phyloP scores from a whole-genome alignment of 2,888 invertebrate species.

The Xanthostigma xanthostigma region DNA sequence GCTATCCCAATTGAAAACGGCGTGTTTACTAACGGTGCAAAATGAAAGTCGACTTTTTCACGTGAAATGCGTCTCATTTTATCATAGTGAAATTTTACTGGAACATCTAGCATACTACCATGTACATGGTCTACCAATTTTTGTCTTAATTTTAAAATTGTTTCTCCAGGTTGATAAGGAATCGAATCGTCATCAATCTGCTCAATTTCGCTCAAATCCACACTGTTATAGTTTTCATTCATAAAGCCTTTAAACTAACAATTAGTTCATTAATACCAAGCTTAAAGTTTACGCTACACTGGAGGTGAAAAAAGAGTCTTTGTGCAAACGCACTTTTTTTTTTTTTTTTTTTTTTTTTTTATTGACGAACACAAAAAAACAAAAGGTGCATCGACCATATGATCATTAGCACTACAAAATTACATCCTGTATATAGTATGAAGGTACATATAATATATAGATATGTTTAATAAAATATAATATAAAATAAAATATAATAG shows the following conservation, averaged over 20 bases:
- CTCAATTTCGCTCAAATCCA: slow-evolving; percentile 91
- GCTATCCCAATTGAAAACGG: slow-evolving; percentile 80
- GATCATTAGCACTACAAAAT: too few species aligned
- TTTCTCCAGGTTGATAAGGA: slow-evolving; percentile 46
- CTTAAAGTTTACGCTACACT: too few species aligned
- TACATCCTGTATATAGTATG: too few species aligned
- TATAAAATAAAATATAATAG: too few species aligned
- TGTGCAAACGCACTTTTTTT: too few species aligned
- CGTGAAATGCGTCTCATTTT: slow-evolving; percentile 69
- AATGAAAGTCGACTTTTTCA: slow-evolving; percentile 71
- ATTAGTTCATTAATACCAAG: neutral
- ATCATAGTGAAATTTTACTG: slow-evolving; percentile 72
- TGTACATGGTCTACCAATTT: slow-evolving; percentile 55
- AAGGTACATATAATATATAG: too few species aligned
- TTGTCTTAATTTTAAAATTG: slow-evolving; percentile 43
- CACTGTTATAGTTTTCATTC: slow-evolving; percentile 90
- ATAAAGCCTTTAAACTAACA: slow-evolving; percentile 42
- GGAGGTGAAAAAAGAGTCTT: too few species aligned
- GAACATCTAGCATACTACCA: slow-evolving; percentile 47
- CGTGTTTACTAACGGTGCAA: slow-evolving; percentile 62
- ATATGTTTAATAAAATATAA: too few species aligned
- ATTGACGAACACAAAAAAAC: too few species aligned
- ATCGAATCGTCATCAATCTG: slow-evolving; percentile 56
- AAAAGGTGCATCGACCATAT: too few species aligned
- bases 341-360: too few species aligned